A percentile compares a stretch with the other conserved stretches of the same genome.
Evolutionary conservation across 2,797 vertebrate species (phyloP).

Genomic region (Cephalopachus bancanus): DNA sequence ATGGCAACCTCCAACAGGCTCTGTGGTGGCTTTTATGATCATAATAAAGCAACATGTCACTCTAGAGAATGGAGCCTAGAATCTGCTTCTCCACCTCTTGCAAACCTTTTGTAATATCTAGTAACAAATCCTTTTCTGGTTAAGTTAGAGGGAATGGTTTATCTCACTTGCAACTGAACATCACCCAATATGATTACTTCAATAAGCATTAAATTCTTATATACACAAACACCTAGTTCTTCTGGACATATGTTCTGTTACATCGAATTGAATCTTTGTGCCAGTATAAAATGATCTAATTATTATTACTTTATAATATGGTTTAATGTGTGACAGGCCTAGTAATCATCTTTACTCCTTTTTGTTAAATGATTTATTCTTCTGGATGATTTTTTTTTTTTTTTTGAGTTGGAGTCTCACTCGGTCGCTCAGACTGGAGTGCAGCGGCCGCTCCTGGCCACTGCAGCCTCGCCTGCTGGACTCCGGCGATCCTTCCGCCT

Average conservation of each 20-base stretch:
- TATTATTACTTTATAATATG: background rate
- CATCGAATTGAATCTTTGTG: background rate
- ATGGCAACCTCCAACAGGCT: background rate
- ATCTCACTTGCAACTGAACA: background rate
- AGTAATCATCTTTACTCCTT: background rate
- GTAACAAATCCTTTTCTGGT: background rate
- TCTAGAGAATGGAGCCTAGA: background rate
- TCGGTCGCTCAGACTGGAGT: too few relatives aligned
- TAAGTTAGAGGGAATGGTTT: background rate
- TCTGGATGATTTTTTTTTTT: background rate
- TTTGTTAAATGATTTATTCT: background rate
- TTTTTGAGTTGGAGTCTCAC: too few relatives aligned
- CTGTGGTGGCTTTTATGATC: background rate
- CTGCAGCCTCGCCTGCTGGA: too few relatives aligned
- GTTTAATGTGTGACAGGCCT: background rate
- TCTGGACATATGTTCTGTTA: background rate
- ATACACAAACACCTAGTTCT: background rate
- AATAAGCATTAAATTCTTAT: conserved; percentile 13
- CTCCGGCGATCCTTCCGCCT: too few relatives aligned
- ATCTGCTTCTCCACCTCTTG: background rate
- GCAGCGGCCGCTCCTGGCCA: too few relatives aligned
- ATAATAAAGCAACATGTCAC: background rate
- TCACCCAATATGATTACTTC: background rate
- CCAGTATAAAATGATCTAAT: conserved; percentile 7
- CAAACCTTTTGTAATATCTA: background rate